These are phyloP conservation scores for Anoncus sp. DNA, from an alignment of 2,888 invertebrate genomes.

Conservation along the genomic window DNA sequence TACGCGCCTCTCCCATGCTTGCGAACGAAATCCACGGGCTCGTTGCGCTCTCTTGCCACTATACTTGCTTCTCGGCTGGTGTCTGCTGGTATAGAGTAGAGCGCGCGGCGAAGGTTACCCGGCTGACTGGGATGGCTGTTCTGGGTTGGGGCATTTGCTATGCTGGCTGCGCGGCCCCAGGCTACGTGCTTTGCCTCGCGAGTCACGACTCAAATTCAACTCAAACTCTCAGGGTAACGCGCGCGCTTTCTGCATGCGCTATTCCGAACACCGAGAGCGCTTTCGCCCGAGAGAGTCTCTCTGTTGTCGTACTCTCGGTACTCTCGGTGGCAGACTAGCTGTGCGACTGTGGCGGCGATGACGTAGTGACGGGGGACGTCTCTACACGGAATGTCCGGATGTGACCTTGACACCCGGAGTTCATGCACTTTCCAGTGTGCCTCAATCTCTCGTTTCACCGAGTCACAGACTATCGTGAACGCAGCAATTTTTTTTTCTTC, in stretches of 20 bases:
- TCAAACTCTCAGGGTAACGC: slow-evolving; percentile 75
- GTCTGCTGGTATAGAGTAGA: slow-evolving; percentile 44
- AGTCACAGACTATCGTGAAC: slow-evolving; percentile 57
- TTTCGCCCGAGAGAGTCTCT: slow-evolving; percentile 60
- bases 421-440: slow-evolving; percentile 58
- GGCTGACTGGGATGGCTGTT: slow-evolving; percentile 58
- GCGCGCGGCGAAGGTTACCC: slow-evolving; percentile 60
- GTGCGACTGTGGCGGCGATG: slow-evolving; percentile 57
- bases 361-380: slow-evolving; percentile 64
- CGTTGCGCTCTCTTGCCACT: slow-evolving; percentile 58
- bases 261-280: slow-evolving; percentile 63
- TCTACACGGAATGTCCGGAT: slow-evolving; percentile 65
- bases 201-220: slow-evolving; percentile 81
- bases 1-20: slow-evolving; percentile 56
- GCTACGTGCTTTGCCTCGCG: slow-evolving; percentile 82
- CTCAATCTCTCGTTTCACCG: slow-evolving; percentile 47
- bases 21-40: slow-evolving; percentile 54
- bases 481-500: slow-evolving; percentile 23
- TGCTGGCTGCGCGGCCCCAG: slow-evolving; percentile 81
- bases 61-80: slow-evolving; percentile 45
- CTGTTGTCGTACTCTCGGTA: slow-evolving; percentile 55
- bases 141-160: slow-evolving; percentile 78
- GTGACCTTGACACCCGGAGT: slow-evolving; percentile 67
- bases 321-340: slow-evolving; percentile 42
- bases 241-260: slow-evolving; percentile 76